Evolutionary conservation across 1,140 invertebrate genomes (phyloP).

Genomic region (Procambarus virginalis): DNA sequence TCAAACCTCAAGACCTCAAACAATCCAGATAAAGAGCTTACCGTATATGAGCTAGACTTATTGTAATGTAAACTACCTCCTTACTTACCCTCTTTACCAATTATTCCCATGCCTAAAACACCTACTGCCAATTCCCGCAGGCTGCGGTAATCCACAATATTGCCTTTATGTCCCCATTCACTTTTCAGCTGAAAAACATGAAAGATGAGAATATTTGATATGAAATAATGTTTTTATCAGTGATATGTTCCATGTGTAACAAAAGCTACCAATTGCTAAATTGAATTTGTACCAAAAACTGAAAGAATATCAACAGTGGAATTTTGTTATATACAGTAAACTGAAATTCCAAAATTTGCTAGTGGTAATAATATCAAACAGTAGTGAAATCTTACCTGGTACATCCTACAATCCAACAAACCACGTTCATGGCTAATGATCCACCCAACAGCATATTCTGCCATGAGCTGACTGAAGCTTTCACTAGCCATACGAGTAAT

Average conservation of each 20-base stretch:
- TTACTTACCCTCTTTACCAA: constrained; percentile 75
- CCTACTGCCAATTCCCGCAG: constrained; percentile 76
- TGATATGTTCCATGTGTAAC: too few species aligned
- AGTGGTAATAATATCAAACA: too few species aligned
- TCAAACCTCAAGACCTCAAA: too few species aligned
- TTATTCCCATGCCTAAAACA: constrained; percentile 77
- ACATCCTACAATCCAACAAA: constrained; percentile 70
- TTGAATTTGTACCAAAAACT: not conserved
- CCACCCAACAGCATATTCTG: constrained; percentile 77
- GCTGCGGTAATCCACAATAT: constrained; percentile 73
- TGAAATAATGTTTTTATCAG: too few species aligned
- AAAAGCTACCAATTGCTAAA: too few species aligned
- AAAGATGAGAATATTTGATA: too few species aligned
- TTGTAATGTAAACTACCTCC: not conserved
- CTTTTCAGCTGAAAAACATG: constrained; percentile 72
- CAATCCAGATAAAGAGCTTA: too few species aligned
- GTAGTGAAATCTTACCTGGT: constrained; percentile 41
- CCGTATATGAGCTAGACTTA: too few species aligned
- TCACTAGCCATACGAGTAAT: constrained; percentile 76
- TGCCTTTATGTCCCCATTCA: constrained; percentile 74
- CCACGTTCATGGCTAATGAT: constrained; percentile 77
- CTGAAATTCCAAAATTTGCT: too few species aligned
- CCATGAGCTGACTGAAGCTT: constrained; percentile 77
- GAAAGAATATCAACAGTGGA: not conserved
- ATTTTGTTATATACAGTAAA: not conserved